phyloP scores from a whole-genome alignment of 2,113 vertebrate genomes.

The Mesoclemmys tuberculata region DNA sequence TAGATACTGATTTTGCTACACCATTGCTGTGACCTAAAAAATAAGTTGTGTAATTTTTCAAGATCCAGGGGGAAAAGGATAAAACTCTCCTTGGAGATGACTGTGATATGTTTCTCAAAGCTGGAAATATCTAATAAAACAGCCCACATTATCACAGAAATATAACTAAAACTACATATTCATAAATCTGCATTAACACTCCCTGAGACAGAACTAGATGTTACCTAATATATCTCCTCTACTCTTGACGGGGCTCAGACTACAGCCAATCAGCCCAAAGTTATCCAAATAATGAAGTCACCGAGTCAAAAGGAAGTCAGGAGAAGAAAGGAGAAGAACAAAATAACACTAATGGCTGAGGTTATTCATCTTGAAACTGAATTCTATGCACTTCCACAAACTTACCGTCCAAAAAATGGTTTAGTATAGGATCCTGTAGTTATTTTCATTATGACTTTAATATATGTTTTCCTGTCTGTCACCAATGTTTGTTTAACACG shows the following conservation, averaged over 20 bases:
- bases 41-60: conserved; percentile 45
- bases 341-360: conserved; percentile 2
- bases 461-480: conserved; percentile 62
- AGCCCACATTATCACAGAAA: neutral
- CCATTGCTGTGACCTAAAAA: conserved; percentile 34
- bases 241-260: neutral
- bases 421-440: conserved; percentile 13
- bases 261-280: neutral
- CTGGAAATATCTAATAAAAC: neutral
- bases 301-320: neutral
- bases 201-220: neutral
- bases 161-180: neutral
- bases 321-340: neutral
- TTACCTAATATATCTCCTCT: neutral
- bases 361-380: conserved; percentile 15
- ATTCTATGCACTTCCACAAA: conserved; percentile 25
- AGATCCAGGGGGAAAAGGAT: neutral
- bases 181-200: neutral
- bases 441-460: conserved; percentile 63
- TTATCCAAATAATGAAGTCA: neutral
- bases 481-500: conserved; percentile 48
- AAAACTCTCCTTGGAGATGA: neutral
- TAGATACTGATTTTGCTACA: conserved; percentile 23
- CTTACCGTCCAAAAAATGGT: conserved; percentile 8
- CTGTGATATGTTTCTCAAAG: neutral